phyloP scores from a whole-genome alignment of 2,888 invertebrate genomes.

The Stenodema calcarata region DNA sequence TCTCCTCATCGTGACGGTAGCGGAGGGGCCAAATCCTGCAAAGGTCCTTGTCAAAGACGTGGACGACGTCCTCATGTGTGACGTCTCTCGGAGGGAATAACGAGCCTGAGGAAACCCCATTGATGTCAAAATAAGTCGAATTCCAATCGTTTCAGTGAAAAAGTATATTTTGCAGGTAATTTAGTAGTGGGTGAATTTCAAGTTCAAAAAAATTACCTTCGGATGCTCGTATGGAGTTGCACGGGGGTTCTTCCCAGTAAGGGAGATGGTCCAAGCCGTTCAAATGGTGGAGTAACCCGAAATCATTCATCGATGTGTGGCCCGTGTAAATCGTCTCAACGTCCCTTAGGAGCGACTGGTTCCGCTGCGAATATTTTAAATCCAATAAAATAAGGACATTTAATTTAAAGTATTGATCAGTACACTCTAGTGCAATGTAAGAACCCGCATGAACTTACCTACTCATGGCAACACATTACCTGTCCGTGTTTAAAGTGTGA shows the following conservation, averaged over 20 bases:
- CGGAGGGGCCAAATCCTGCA: slow-evolving; percentile 80
- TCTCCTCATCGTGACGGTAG: slow-evolving; percentile 70
- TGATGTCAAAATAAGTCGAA: background rate
- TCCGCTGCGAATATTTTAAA: slow-evolving; percentile 67
- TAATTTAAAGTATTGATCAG: too few species aligned
- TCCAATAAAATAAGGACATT: too few species aligned
- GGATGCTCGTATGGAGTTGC: slow-evolving; percentile 67
- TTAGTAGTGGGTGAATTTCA: background rate
- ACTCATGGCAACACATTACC: too few species aligned
- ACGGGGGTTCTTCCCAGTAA: slow-evolving; percentile 77
- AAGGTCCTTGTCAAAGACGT: slow-evolving; percentile 85
- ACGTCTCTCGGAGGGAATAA: slow-evolving; percentile 82
- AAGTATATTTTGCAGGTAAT: background rate
- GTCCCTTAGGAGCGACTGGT: slow-evolving; percentile 74
- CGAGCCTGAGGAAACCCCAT: slow-evolving; percentile 66
- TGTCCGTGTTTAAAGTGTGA: too few species aligned
- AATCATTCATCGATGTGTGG: slow-evolving; percentile 70
- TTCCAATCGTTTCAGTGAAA: background rate
- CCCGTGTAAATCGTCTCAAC: slow-evolving; percentile 83
- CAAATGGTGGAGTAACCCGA: slow-evolving; percentile 77
- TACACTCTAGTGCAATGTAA: too few species aligned
- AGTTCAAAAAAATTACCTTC: slow-evolving; percentile 60
- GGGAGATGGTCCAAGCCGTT: slow-evolving; percentile 79
- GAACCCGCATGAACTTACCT: too few species aligned
- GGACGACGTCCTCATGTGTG: slow-evolving; percentile 73